phyloP scores from a whole-genome alignment of 2,113 vertebrate species.

The Seriola dumerili region DNA sequence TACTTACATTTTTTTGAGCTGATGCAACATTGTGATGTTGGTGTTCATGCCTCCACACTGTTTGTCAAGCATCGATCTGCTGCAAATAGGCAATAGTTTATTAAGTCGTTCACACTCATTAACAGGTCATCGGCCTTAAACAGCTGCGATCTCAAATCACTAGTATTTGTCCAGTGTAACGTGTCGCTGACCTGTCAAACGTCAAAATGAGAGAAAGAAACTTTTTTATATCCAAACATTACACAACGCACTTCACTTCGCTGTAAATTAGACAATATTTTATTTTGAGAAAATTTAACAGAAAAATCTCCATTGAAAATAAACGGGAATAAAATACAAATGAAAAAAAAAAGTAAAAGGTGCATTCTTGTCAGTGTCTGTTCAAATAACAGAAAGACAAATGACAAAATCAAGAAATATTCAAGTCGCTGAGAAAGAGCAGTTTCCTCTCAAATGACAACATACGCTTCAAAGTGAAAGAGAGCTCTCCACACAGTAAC shows the following conservation, averaged over 20 bases:
- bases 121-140: not conserved
- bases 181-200: not conserved
- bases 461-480: constrained; percentile 55
- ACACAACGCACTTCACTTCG: not conserved
- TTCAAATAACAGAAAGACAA: constrained; percentile 45
- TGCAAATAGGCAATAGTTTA: not conserved
- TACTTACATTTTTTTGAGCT: too few species aligned
- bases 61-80: not conserved
- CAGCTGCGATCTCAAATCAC: not conserved
- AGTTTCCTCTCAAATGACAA: not conserved
- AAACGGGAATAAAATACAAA: not conserved
- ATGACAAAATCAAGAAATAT: constrained; percentile 41
- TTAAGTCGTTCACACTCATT: not conserved
- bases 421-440: constrained; percentile 13
- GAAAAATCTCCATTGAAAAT: constrained; percentile 5
- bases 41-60: not conserved
- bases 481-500: constrained; percentile 28
- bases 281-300: constrained; percentile 42
- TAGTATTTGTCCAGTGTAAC: not conserved
- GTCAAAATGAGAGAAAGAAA: not conserved
- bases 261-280: constrained; percentile 42
- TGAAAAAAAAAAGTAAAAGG: not conserved
- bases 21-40: too few species aligned
- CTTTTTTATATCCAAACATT: not conserved
- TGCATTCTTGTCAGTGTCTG: constrained; percentile 34